These are phyloP conservation scores for Chloropsis hardwickii DNA, from an alignment of 2,113 vertebrate species.

Conservation along the genomic window DNA sequence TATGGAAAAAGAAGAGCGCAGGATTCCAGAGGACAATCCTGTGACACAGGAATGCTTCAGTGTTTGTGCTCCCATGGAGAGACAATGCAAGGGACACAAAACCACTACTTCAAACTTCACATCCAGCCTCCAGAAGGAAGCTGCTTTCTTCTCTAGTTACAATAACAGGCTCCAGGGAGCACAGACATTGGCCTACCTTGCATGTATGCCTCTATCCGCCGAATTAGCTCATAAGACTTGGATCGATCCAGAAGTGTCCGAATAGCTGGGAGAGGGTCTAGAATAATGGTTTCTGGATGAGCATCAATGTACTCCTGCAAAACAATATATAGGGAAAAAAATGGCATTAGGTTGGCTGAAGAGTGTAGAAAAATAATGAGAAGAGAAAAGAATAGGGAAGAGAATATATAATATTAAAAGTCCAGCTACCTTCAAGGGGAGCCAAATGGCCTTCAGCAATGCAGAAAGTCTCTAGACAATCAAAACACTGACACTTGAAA, in stretches of 20 bases:
- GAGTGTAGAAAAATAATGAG: background rate
- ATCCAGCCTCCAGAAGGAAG: background rate
- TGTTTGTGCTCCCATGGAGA: background rate
- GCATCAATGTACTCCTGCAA: conserved; percentile 94
- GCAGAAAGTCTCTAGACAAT: background rate
- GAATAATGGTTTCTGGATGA: conserved; percentile 95
- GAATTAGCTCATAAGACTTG: conserved; percentile 97
- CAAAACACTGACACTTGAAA: background rate
- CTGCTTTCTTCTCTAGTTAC: background rate
- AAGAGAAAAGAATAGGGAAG: background rate
- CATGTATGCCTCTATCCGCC: conserved; percentile 93
- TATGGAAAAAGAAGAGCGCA: background rate
- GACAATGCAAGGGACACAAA: background rate
- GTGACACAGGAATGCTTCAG: background rate
- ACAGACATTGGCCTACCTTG: conserved; percentile 77
- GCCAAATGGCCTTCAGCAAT: background rate
- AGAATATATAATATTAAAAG: background rate
- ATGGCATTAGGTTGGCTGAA: background rate
- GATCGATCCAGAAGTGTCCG: conserved; percentile 94
- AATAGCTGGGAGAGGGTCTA: conserved; percentile 96
- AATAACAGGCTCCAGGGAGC: background rate
- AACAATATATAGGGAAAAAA: background rate
- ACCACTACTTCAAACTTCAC: background rate
- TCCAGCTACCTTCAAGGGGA: background rate
- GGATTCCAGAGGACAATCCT: background rate